Evolutionary conservation across 2,113 vertebrate genomes (phyloP).

Genomic region (Triplophysa tibetana): DNA sequence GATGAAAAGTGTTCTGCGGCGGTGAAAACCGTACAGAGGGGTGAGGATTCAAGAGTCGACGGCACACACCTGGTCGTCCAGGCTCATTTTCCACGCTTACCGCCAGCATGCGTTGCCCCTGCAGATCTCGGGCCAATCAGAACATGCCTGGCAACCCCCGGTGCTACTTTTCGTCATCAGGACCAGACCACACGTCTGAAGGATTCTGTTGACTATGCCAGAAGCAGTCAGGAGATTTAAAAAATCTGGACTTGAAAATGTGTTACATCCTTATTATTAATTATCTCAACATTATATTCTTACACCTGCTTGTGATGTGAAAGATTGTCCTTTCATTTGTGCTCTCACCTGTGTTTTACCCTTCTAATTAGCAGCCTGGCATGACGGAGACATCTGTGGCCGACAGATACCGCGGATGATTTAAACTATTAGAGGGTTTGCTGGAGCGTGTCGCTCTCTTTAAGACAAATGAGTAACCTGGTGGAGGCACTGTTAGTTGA

Average conservation of each 20-base stretch:
- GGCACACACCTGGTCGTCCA: slow-evolving; percentile 51
- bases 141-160: neutral
- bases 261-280: slow-evolving; percentile 7
- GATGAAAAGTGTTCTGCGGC: slow-evolving; percentile 58
- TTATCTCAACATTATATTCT: slow-evolving; percentile 23
- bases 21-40: slow-evolving; percentile 40
- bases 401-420: slow-evolving; percentile 23
- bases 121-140: slow-evolving; percentile 20
- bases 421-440: slow-evolving; percentile 47
- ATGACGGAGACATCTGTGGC: slow-evolving; percentile 52
- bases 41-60: slow-evolving; percentile 51
- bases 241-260: neutral
- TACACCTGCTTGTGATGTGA: slow-evolving; percentile 30
- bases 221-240: neutral
- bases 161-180: slow-evolving; percentile 20
- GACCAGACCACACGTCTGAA: neutral
- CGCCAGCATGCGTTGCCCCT: neutral
- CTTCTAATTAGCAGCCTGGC: slow-evolving; percentile 49
- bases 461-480: slow-evolving; percentile 44
- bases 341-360: slow-evolving; percentile 42
- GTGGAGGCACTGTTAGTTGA: slow-evolving; percentile 23
- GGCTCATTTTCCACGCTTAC: slow-evolving; percentile 44
- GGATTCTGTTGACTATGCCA: slow-evolving; percentile 19
- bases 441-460: slow-evolving; percentile 46
- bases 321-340: slow-evolving; percentile 45